Evolutionary conservation across 2,888 invertebrate species (phyloP).

Genomic region (Microdon myrmicae): DNA sequence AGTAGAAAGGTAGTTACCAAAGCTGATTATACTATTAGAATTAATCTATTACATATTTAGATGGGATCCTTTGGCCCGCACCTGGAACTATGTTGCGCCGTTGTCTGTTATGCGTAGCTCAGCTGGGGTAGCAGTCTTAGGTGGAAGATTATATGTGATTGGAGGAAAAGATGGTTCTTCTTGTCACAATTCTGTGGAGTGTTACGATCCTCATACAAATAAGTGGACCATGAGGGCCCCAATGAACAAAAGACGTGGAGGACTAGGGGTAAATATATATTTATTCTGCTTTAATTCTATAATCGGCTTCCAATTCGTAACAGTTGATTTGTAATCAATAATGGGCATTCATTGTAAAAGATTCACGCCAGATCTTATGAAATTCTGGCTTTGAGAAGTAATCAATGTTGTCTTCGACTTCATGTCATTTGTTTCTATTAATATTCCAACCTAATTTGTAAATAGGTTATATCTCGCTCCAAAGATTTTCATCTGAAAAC

Average conservation of each 20-base stretch:
- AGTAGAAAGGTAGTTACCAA: constrained; percentile 75
- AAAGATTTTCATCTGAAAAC: too few relatives aligned
- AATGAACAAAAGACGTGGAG: constrained; percentile 87
- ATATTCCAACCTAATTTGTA: too few relatives aligned
- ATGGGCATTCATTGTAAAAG: too few relatives aligned
- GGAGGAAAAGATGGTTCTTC: constrained; percentile 93
- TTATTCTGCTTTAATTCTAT: not conserved
- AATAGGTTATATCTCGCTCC: too few relatives aligned
- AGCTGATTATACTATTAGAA: constrained; percentile 2
- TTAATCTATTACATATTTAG: constrained; percentile 62
- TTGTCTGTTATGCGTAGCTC: constrained; percentile 88
- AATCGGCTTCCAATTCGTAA: too few relatives aligned
- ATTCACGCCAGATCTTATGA: too few relatives aligned
- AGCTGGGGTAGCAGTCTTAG: constrained; percentile 89
- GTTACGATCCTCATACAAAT: constrained; percentile 79
- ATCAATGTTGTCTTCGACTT: too few relatives aligned
- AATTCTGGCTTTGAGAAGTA: too few relatives aligned
- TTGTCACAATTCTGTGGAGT: constrained; percentile 90
- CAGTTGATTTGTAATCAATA: too few relatives aligned
- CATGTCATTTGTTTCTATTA: too few relatives aligned
- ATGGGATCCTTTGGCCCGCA: constrained; percentile 88
- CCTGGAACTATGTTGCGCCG: constrained; percentile 90
- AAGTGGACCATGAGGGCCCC: constrained; percentile 86
- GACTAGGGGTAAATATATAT: constrained; percentile 79
- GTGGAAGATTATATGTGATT: constrained; percentile 86